Evolutionary conservation across 2,888 invertebrate genomes (phyloP).

Genomic region (Lydus trimaculatus): DNA sequence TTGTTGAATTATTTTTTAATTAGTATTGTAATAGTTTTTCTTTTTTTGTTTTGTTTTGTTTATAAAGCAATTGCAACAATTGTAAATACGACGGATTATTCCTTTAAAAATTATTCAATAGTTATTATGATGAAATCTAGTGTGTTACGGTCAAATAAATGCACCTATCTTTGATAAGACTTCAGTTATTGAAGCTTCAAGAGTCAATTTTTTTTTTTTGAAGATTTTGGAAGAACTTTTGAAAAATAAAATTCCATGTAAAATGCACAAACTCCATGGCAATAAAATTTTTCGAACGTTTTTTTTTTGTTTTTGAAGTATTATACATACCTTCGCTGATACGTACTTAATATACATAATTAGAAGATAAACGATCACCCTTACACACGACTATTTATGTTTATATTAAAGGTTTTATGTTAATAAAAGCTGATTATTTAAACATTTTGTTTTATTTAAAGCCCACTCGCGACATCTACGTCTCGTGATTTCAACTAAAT

Average conservation of each 20-base stretch:
- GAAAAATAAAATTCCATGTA: not conserved
- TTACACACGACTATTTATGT: not conserved
- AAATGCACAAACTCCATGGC: not conserved
- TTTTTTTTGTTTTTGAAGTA: not conserved
- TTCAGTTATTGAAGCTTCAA: not conserved
- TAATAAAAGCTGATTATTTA: not conserved
- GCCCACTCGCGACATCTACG: not conserved
- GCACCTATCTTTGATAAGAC: not conserved
- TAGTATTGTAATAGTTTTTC: not conserved
- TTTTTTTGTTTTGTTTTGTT: constrained; percentile 1
- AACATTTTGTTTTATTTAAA: not conserved
- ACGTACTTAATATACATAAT: constrained; percentile 6
- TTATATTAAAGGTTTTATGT: not conserved
- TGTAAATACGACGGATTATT: constrained; percentile 11
- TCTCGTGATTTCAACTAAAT: not conserved
- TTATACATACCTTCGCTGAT: not conserved
- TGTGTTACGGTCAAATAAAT: constrained; percentile 12
- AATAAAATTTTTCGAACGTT: not conserved
- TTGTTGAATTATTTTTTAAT: not conserved
- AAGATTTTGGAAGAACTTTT: not conserved
- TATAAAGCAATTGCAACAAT: constrained; percentile 4
- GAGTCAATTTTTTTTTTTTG: not conserved
- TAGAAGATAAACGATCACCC: not conserved
- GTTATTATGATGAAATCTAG: constrained; percentile 15
- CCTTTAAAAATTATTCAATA: constrained; percentile 13